phyloP scores from a whole-genome alignment of 2,888 invertebrate genomes.

The Neocrepidodera transversa region DNA sequence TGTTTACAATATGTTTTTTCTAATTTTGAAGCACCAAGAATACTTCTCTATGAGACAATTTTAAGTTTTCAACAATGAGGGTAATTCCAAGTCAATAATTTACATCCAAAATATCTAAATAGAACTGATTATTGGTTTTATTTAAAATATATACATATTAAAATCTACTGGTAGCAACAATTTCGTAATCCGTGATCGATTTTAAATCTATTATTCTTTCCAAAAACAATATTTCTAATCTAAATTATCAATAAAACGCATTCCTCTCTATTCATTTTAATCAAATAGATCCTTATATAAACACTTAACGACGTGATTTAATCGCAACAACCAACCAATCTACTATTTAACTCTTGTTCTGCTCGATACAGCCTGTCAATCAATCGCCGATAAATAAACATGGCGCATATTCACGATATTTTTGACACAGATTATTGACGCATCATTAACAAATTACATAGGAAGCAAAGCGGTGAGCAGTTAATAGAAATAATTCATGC shows the following conservation, averaged over 20 bases:
- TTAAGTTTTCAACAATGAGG: too few relatives aligned
- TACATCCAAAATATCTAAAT: too few relatives aligned
- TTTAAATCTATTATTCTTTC: too few relatives aligned
- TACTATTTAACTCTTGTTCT: neutral
- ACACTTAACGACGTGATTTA: neutral
- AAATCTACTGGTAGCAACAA: too few relatives aligned
- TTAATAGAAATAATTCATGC: neutral
- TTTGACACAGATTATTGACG: neutral
- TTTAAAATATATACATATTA: too few relatives aligned
- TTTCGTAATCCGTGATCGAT: too few relatives aligned
- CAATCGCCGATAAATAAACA: neutral
- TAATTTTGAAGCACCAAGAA: too few relatives aligned
- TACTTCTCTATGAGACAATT: too few relatives aligned
- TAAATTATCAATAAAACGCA: neutral
- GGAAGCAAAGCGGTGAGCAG: neutral
- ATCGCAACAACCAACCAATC: neutral
- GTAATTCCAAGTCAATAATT: too few relatives aligned
- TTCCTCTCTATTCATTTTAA: neutral
- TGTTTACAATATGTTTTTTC: too few relatives aligned
- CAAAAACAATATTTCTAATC: too few relatives aligned
- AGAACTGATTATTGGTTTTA: too few relatives aligned
- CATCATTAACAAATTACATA: constrained; percentile 2
- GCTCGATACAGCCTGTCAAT: neutral
- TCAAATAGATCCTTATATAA: neutral
- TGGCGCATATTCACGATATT: neutral